phyloP scores from a whole-genome alignment of 2,113 vertebrate species.

The Condylura cristata region DNA sequence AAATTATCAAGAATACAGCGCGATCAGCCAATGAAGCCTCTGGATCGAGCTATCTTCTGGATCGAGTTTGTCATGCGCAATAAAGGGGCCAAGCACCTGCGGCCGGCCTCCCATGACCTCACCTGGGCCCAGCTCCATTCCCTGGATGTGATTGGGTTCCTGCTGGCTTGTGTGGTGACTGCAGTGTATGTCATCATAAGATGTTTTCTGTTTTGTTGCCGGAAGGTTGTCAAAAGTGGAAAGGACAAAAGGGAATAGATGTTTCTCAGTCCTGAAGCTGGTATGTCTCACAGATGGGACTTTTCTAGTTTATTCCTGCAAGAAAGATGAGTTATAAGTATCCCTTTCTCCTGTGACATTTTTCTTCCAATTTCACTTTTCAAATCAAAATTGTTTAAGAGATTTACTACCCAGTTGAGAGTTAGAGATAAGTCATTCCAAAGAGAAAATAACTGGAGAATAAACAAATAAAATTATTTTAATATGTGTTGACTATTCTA shows the following conservation, averaged over 20 bases:
- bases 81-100: slow-evolving; percentile 90
- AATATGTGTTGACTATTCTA: no score
- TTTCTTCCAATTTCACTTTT: background rate
- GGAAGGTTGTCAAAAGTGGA: slow-evolving; percentile 72
- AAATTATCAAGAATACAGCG: slow-evolving; percentile 89
- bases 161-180: slow-evolving; percentile 78
- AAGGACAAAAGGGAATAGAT: slow-evolving; percentile 79
- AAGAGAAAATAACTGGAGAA: background rate
- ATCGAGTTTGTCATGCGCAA: slow-evolving; percentile 92
- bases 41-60: slow-evolving; percentile 92
- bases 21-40: slow-evolving; percentile 87
- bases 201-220: slow-evolving; percentile 83
- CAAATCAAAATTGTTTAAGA: background rate
- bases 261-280: background rate
- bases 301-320: background rate
- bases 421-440: background rate
- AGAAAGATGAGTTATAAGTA: background rate
- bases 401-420: background rate
- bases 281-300: background rate
- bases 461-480: no score
- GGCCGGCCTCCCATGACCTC: slow-evolving; percentile 88
- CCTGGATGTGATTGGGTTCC: slow-evolving; percentile 89
- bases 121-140: slow-evolving; percentile 92
- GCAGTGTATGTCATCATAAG: slow-evolving; percentile 79
- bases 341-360: background rate